Conservation (phyloP, 1,140 invertebrate species). For the Dendrolimus kikuchii region DNA sequence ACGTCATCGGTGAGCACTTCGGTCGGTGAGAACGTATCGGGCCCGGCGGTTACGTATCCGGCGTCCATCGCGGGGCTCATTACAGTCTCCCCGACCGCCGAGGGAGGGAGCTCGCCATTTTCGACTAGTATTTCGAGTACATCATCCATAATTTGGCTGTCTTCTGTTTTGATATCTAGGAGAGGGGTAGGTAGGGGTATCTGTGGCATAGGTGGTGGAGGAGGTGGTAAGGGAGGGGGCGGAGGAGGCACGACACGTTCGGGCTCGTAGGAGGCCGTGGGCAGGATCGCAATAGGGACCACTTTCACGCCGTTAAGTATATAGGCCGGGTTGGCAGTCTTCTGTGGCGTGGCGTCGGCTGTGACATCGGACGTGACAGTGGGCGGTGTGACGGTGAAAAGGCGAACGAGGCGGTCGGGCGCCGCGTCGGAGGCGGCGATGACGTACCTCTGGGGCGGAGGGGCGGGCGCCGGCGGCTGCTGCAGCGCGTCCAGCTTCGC, state of each 20-base stretch:
- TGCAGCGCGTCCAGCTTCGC: conserved; percentile 54
- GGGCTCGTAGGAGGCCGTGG: conserved; percentile 46
- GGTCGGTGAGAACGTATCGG: conserved; percentile 41
- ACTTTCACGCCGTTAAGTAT: conserved; percentile 67
- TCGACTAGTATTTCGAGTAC: conserved; percentile 96
- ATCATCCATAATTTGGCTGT: conserved; percentile 90
- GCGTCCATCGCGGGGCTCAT: conserved; percentile 29
- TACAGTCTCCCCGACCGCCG: conserved; percentile 74
- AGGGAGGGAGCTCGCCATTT: conserved; percentile 92
- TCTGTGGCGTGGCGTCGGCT: conserved; percentile 25
- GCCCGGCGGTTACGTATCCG: conserved; percentile 28
- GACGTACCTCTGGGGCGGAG: conserved; percentile 46
- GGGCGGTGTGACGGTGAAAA: conserved; percentile 46
- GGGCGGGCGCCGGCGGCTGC: conserved; percentile 35
- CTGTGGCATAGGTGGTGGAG: conserved; percentile 62
- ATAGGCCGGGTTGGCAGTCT: conserved; percentile 40
- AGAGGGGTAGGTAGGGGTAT: conserved; percentile 55
- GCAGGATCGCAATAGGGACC: conserved; percentile 64
- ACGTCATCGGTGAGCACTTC: conserved; percentile 47
- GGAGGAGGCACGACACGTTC: conserved; percentile 70
- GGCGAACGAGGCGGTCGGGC: conserved; percentile 42
- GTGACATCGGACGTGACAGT: conserved; percentile 17
- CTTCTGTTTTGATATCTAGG: conserved; percentile 34
- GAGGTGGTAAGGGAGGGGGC: conserved; percentile 50
- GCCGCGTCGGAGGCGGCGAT: conserved; percentile 37